These are phyloP conservation scores for Catostomus latipinnis DNA, from an alignment of 2,797 vertebrate species.

Conservation along the genomic window DNA sequence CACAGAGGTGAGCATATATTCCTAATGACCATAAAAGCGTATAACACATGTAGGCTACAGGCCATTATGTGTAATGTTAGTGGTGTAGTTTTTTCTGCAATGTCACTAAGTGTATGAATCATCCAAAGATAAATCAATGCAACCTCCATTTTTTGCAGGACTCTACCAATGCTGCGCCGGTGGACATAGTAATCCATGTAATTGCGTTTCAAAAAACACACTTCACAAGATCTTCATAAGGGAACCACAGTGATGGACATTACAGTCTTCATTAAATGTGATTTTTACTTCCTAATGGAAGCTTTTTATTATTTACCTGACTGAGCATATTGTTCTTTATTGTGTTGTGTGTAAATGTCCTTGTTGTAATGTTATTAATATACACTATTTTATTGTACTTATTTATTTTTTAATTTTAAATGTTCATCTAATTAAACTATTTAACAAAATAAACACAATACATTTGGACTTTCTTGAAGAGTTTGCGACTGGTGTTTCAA, in stretches of 20 bases:
- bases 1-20: too few species aligned
- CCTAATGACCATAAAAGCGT: too few species aligned
- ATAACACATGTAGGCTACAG: too few species aligned
- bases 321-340: conserved; percentile 75
- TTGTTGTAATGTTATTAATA: neutral
- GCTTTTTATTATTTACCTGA: conserved; percentile 58
- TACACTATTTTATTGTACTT: neutral
- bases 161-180: too few species aligned
- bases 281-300: conserved; percentile 69
- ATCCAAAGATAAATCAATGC: too few species aligned
- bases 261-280: conserved; percentile 1
- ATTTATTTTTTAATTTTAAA: neutral
- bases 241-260: neutral
- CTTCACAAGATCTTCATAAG: neutral
- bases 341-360: conserved; percentile 2
- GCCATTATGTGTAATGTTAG: too few species aligned
- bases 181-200: too few species aligned
- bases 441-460: neutral
- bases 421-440: neutral
- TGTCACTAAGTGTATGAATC: too few species aligned
- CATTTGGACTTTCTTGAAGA: neutral
- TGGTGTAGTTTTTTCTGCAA: too few species aligned
- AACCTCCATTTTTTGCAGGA: too few species aligned
- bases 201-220: neutral
- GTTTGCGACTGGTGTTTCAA: neutral